A percentile compares a stretch with the other conserved stretches of the same genome.
Evolutionary conservation across 2,888 invertebrate genomes (phyloP).

Genomic region (Harmothoe impar): DNA sequence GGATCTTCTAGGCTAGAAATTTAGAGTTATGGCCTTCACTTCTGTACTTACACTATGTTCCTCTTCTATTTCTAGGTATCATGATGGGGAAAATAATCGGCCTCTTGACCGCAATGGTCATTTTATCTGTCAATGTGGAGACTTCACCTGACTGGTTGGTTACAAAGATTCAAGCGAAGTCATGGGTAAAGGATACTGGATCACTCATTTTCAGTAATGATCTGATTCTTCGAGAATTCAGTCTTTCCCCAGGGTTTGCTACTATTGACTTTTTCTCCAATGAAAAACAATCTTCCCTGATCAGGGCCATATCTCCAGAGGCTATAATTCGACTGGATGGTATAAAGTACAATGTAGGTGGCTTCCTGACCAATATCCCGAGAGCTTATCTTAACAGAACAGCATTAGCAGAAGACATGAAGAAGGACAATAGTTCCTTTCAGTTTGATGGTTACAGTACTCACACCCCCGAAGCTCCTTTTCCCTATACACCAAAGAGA

Average conservation of each 20-base stretch:
- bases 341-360: slow-evolving; percentile 68
- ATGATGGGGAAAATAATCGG: too few species aligned
- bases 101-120: too few species aligned
- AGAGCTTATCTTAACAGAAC: slow-evolving; percentile 70
- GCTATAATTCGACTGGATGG: slow-evolving; percentile 68
- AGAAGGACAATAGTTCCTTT: slow-evolving; percentile 66
- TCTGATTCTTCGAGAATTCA: slow-evolving; percentile 68
- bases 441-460: slow-evolving; percentile 65
- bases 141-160: slow-evolving; percentile 68
- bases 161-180: slow-evolving; percentile 49
- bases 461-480: slow-evolving; percentile 65
- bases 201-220: slow-evolving; percentile 66
- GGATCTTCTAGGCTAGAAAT: too few species aligned
- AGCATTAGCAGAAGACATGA: slow-evolving; percentile 63
- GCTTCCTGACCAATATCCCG: slow-evolving; percentile 63
- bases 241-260: slow-evolving; percentile 67
- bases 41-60: too few species aligned
- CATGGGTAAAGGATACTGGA: slow-evolving; percentile 56
- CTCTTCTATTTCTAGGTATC: too few species aligned
- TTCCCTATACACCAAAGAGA: slow-evolving; percentile 68
- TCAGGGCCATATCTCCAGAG: slow-evolving; percentile 67
- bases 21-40: too few species aligned
- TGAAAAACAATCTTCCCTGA: slow-evolving; percentile 66
- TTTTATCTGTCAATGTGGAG: not conserved
- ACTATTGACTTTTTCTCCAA: slow-evolving; percentile 69